phyloP scores from a whole-genome alignment of 2,888 invertebrate genomes.

The Conistra vaccinii region DNA sequence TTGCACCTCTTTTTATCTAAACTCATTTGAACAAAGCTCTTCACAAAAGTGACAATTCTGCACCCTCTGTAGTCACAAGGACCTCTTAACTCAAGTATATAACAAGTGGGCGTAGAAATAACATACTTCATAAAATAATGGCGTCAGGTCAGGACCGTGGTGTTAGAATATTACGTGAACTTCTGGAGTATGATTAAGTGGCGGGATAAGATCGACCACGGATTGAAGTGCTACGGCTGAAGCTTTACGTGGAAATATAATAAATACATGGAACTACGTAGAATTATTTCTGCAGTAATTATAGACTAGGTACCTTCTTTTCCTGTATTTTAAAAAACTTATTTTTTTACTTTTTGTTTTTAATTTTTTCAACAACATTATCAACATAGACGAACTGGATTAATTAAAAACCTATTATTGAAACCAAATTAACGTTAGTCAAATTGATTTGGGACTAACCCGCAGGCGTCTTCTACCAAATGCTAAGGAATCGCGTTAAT shows the following conservation, averaged over 20 bases:
- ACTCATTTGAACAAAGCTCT: background rate
- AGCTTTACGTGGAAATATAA: slow-evolving; percentile 37
- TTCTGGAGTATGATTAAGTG: slow-evolving; percentile 48
- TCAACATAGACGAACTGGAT: background rate
- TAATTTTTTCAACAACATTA: background rate
- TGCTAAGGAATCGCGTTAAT: background rate
- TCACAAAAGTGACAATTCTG: slow-evolving; percentile 7
- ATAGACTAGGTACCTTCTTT: slow-evolving; percentile 1
- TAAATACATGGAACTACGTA: slow-evolving; percentile 38
- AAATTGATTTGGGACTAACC: background rate
- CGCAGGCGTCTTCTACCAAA: background rate
- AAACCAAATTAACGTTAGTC: background rate
- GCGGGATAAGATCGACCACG: slow-evolving; percentile 48
- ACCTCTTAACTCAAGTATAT: background rate
- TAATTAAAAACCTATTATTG: background rate
- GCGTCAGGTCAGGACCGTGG: slow-evolving; percentile 8
- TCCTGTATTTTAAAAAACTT: too few relatives aligned
- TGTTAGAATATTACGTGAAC: slow-evolving; percentile 37
- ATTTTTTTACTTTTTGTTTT: too few relatives aligned
- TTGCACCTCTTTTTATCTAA: background rate
- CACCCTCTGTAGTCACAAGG: background rate
- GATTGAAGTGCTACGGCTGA: slow-evolving; percentile 58
- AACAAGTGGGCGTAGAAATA: slow-evolving; percentile 29
- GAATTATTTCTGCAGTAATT: slow-evolving; percentile 44
- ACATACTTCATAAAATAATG: slow-evolving; percentile 24